These are phyloP conservation scores for Melopsittacus undulatus DNA, from an alignment of 2,797 vertebrate species.

Conservation along the genomic window DNA sequence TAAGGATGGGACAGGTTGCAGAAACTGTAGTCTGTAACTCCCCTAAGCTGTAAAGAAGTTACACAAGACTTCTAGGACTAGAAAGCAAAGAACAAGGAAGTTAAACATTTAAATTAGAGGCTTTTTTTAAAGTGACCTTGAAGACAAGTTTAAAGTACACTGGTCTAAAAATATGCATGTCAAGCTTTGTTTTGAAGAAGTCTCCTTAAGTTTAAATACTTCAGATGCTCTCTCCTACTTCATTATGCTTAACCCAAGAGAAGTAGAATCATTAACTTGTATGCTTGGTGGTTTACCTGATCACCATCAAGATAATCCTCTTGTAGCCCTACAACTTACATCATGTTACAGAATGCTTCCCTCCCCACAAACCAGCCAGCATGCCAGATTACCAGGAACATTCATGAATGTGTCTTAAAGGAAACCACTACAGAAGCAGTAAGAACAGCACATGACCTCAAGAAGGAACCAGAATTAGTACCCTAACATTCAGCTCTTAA, in stretches of 20 bases:
- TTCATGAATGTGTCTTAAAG: neutral
- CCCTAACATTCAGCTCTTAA: neutral
- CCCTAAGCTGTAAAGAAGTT: neutral
- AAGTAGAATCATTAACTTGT: neutral
- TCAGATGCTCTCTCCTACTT: neutral
- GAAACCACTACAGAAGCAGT: neutral
- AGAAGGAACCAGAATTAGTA: neutral
- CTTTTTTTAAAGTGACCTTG: fast-evolving
- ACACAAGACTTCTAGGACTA: neutral
- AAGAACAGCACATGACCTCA: neutral
- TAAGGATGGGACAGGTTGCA: neutral
- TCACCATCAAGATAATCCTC: neutral
- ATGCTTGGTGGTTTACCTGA: neutral
- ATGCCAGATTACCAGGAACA: neutral
- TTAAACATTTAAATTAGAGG: neutral
- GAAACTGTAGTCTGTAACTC: fast-evolving
- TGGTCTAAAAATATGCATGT: fast-evolving
- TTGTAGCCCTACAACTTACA: neutral
- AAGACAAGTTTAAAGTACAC: neutral
- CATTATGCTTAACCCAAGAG: neutral
- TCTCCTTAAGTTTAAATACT: neutral
- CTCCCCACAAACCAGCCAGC: neutral
- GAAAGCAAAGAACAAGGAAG: neutral
- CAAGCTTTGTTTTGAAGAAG: neutral
- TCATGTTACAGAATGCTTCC: neutral